Evolutionary conservation across 2,797 vertebrate species (phyloP), one percentile per base, ranked within the genome.

Genomic region (Sebastiscus tertius): DNA sequence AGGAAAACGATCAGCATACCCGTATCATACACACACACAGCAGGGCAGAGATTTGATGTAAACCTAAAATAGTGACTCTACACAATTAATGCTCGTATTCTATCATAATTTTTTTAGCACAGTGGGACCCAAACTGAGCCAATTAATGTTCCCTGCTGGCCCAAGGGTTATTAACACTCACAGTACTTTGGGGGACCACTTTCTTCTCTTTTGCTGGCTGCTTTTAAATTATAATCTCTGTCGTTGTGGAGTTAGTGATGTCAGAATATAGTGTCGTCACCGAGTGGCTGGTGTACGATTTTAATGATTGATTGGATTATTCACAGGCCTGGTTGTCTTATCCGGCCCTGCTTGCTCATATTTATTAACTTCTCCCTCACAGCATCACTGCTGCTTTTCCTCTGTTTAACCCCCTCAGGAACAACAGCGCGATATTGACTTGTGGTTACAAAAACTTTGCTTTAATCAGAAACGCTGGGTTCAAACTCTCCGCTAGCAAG

Each of bases 251-350:
- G 13, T 42, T 58, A 33, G 42, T 39, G 54, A 75, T 46, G 31
- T 49, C 36, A 54, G 56, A 75, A 61, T 61, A 62, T 42, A 22
- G 31, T 14, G 34, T 55, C 22, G 27, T 59, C 11, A 8, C 55
- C 59, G 42, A 54, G 61, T 49, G 54, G 49, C 36, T 70, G 54
- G 18, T 39, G 29, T 63, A 56, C 27, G 76, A 27, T 27, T 27
- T 75, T 52, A 64, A 16, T 72, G 67, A 75, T 55, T 75, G 59
- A 66, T 68, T 1, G 26, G 26, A 74, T 58, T 76, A 52, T 78
- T 67, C 24, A 55, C 59, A 36, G 61, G n/a, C 12, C 12, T 1
- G 34, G 14, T 65, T 63, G 58, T 67, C 42, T 55, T 46, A 78
- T 24, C 49, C 24, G 6, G 6, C 69, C 14, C 31, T 26, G 42